Evolutionary conservation across 2,113 vertebrate species (phyloP), one percentile per base, ranked within the genome.

Genomic region (Corythornis cristatus): DNA sequence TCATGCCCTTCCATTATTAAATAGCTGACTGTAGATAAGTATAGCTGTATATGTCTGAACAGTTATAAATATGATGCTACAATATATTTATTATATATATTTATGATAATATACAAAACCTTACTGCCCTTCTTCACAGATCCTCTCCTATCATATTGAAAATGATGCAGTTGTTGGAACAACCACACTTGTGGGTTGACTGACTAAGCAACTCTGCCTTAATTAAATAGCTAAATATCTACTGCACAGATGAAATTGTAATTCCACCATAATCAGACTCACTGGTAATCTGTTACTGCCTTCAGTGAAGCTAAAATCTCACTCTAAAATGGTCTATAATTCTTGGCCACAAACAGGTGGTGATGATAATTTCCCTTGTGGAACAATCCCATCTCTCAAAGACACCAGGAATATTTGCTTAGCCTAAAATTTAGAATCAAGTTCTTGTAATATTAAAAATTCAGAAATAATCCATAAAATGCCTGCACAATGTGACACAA

Each of bases 401-500:
- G 10, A 54, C 11, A 67, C 8, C 12, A 37, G 3, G 1, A 58
- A 5, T n/a, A 50, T 61, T 76, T 79, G 51, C 14, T 81, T 90
- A 28, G 46, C 22, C 33, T 74, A 66, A 31, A 54, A 46, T 46
- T 85, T 82, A 87, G 37, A 86, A 66, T 12, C 22, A 70, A 90
- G 25, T 3, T 75, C 14, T 6, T 53, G 4, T 22, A 58, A 61
- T 16, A 71, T 8, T 31, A 29, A 21, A 91, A 92, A 50, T 64
- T 61, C 53, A 91, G 54, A 82, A 66, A 90, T 65, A 29, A 78
- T 51, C 45, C n/a, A 73, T n/a, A 76, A 89, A 33, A 66, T 46
- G 64, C 9, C 66, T 82, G 31, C 42, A 74, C 3, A 46, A 66
- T 18, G 14, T 75, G 78, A 54, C 40, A 46, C 11, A 89, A 21